Evolutionary conservation across 2,888 invertebrate genomes (phyloP).

Genomic region (Thymelicus lineola): DNA sequence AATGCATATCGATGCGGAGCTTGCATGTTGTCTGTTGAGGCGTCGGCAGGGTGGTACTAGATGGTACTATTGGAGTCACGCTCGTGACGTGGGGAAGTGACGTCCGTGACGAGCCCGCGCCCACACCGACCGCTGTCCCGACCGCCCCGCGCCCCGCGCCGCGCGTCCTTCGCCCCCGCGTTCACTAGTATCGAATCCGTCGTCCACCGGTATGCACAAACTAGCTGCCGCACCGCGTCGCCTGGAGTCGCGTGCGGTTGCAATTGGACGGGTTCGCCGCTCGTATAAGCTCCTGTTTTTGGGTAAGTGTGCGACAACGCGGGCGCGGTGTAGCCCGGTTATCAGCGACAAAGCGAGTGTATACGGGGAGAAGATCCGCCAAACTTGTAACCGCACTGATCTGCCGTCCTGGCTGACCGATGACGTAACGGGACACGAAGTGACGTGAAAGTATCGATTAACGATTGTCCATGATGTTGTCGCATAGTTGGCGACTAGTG

Average conservation of each 20-base stretch:
- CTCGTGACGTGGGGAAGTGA: too few relatives aligned
- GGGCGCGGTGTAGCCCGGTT: too few relatives aligned
- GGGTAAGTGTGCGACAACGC: too few relatives aligned
- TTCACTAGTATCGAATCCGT: background rate
- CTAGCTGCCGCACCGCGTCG: background rate
- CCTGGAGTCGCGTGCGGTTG: background rate
- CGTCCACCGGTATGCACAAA: background rate
- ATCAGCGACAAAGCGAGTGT: background rate
- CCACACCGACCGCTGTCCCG: constrained; percentile 2
- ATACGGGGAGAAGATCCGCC: background rate
- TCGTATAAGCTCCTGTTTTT: too few relatives aligned
- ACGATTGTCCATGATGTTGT: background rate
- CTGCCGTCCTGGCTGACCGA: background rate
- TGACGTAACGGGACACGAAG: background rate
- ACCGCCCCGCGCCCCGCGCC: background rate
- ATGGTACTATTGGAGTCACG: too few relatives aligned
- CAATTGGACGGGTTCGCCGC: background rate
- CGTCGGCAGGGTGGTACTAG: background rate
- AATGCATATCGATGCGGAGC: constrained; percentile 17
- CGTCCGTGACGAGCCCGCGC: background rate
- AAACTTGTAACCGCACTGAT: background rate
- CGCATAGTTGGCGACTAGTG: too few relatives aligned
- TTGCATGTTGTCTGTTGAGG: constrained; percentile 32
- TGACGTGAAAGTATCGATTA: too few relatives aligned
- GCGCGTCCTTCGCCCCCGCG: too few relatives aligned